Evolutionary conservation across 2,113 vertebrate species (phyloP).

Genomic region (Etheostoma cragini): DNA sequence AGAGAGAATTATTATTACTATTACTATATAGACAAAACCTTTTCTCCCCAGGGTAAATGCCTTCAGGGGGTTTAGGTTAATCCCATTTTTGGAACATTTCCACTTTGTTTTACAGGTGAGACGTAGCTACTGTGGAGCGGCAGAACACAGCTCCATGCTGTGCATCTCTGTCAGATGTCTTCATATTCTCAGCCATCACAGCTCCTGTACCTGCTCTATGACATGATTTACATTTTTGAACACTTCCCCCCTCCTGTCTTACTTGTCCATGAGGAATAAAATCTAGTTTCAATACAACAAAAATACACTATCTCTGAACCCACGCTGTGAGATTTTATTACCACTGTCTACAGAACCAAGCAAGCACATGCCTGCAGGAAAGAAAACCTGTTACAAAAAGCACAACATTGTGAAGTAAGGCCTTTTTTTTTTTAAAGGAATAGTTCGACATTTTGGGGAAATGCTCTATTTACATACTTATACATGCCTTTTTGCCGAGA

Average conservation of each 20-base stretch:
- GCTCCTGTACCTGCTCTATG: neutral
- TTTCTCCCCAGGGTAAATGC: slow-evolving; percentile 19
- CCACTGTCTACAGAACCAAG: neutral
- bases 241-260: neutral
- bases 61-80: slow-evolving; percentile 22
- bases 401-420: neutral
- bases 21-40: neutral
- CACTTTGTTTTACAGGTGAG: neutral
- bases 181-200: slow-evolving; percentile 1
- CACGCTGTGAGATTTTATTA: neutral
- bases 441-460: neutral
- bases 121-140: neutral
- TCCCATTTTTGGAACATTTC: neutral
- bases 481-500: neutral
- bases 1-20: neutral
- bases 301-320: slow-evolving; percentile 8
- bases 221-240: neutral
- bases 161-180: neutral
- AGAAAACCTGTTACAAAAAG: neutral
- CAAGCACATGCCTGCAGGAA: slow-evolving; percentile 8
- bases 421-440: neutral
- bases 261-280: neutral
- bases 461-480: neutral
- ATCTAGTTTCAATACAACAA: slow-evolving; percentile 9
- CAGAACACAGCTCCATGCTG: neutral